phyloP scores from a whole-genome alignment of 2,888 invertebrate genomes.

The Heliconius ismenius region DNA sequence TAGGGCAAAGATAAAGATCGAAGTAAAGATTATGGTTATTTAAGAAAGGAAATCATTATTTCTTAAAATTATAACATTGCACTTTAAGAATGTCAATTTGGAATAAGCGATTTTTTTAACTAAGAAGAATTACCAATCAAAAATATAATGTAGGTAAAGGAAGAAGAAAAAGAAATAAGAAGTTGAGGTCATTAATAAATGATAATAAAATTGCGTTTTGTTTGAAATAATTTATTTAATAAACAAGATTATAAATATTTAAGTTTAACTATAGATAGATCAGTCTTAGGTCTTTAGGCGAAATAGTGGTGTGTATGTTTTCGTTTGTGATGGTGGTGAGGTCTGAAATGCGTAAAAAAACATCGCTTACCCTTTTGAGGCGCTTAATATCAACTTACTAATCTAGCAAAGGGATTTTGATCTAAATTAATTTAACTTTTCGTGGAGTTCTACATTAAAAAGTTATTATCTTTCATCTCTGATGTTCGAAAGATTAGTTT shows the following conservation, averaged over 20 bases:
- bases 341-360: conserved; percentile 71
- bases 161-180: conserved; percentile 13
- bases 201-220: conserved; percentile 35
- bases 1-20: conserved; percentile 66
- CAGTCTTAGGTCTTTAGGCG: conserved; percentile 51
- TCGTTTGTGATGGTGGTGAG: conserved; percentile 68
- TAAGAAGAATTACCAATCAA: background rate
- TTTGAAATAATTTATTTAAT: conserved; percentile 33
- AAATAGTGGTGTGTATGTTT: conserved; percentile 71
- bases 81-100: background rate
- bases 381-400: conserved; percentile 18
- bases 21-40: conserved; percentile 16
- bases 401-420: conserved; percentile 7
- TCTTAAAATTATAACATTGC: background rate
- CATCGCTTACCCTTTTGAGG: conserved; percentile 55
- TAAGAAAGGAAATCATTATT: conserved; percentile 9
- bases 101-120: background rate
- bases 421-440: conserved; percentile 14
- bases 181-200: background rate
- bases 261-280: conserved; percentile 19
- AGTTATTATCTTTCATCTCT: conserved; percentile 13
- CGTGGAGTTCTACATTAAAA: background rate
- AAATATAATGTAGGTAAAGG: background rate
- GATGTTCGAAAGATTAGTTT: conserved; percentile 6
- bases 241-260: conserved; percentile 19